A percentile compares a stretch with the other conserved stretches of the same genome.
Evolutionary conservation across 2,113 vertebrate genomes (phyloP).

Genomic region (Mus pahari): DNA sequence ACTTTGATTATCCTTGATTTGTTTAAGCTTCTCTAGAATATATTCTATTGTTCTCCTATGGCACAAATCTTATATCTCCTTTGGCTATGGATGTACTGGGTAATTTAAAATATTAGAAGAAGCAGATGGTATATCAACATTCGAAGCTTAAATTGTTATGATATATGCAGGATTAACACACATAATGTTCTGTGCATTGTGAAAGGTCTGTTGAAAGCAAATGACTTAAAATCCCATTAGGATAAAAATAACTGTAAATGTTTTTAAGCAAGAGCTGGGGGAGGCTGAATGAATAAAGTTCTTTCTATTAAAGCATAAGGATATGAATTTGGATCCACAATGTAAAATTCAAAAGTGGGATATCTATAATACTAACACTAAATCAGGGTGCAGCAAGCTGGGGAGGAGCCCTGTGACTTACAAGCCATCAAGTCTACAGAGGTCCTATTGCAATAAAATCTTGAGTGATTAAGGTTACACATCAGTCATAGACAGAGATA

Average conservation of each 20-base stretch:
- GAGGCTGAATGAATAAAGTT: neutral
- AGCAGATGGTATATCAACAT: neutral
- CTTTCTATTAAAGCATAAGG: neutral
- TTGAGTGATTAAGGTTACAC: neutral
- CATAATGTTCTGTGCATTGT: neutral
- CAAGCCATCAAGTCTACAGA: no score
- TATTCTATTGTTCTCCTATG: neutral
- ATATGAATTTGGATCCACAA: no score
- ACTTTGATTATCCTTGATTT: neutral
- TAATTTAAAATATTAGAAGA: neutral
- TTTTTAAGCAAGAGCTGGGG: neutral
- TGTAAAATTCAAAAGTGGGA: neutral
- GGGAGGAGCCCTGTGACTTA: neutral
- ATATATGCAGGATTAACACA: neutral
- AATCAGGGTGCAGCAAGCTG: no score
- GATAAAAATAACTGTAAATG: neutral
- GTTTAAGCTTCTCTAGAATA: neutral
- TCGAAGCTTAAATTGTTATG: neutral
- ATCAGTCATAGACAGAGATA: neutral
- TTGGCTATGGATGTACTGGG: neutral
- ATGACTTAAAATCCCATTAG: neutral
- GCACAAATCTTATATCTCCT: neutral
- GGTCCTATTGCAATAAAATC: no score
- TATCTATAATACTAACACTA: no score
- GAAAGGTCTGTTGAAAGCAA: neutral